Conservation (phyloP, 2,888 invertebrate species). For the Apomyelois bistriatella region DNA sequence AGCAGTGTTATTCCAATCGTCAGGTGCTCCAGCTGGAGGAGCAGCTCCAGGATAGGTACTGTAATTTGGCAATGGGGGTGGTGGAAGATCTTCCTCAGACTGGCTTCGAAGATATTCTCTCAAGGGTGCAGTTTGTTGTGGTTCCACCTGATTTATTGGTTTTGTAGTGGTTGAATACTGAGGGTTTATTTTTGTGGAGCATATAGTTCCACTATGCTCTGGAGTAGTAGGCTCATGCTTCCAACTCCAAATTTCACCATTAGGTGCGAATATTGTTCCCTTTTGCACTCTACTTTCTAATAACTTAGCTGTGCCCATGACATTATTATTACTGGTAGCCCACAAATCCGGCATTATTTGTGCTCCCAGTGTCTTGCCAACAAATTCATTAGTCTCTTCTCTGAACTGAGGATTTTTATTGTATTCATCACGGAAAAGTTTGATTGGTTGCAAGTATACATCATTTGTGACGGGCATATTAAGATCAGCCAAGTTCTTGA, state of each 20-base stretch:
- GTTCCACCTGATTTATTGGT: constrained; percentile 66
- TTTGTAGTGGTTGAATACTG: constrained; percentile 68
- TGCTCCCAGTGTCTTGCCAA: constrained; percentile 65
- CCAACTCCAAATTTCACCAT: constrained; percentile 78
- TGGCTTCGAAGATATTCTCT: constrained; percentile 60
- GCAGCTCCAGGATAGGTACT: constrained; percentile 64
- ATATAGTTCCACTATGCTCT: constrained; percentile 66
- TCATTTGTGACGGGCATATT: constrained; percentile 75
- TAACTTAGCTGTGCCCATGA: constrained; percentile 61
- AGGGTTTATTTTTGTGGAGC: constrained; percentile 71
- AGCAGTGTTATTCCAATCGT: constrained; percentile 46
- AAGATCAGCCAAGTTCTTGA: constrained; percentile 74
- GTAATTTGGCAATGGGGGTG: constrained; percentile 69
- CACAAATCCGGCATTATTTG: constrained; percentile 69
- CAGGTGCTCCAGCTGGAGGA: constrained; percentile 29
- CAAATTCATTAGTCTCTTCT: constrained; percentile 76
- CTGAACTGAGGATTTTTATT: constrained; percentile 76
- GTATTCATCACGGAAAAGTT: constrained; percentile 76
- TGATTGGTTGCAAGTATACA: constrained; percentile 77
- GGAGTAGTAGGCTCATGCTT: constrained; percentile 72
- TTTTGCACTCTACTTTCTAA: constrained; percentile 67
- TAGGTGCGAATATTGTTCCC: constrained; percentile 74
- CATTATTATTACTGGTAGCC: constrained; percentile 63
- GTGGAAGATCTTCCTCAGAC: constrained; percentile 61
- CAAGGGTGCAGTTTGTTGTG: constrained; percentile 67